Percentiles rank a stretch among this genome's conserved stretches.
Evolutionary conservation across 2,797 vertebrate species (phyloP).

Genomic region (Myoxocephalus aenaeus): DNA sequence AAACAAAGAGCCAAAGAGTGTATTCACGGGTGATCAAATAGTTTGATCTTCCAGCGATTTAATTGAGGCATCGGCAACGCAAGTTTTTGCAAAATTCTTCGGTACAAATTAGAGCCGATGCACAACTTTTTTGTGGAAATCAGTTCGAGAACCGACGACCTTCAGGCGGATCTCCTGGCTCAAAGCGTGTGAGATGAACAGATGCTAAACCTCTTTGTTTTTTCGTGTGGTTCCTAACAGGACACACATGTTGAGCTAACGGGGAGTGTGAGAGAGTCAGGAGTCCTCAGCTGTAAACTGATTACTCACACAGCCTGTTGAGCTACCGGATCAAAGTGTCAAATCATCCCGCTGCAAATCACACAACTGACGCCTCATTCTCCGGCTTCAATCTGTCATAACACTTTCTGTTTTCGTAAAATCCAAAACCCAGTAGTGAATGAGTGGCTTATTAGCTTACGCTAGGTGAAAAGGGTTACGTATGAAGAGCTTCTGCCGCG

Average conservation of each 20-base stretch:
- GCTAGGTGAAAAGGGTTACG: neutral
- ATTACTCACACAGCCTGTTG: slow-evolving; percentile 12
- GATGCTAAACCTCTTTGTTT: slow-evolving; percentile 11
- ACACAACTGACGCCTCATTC: neutral
- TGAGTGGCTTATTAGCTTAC: neutral
- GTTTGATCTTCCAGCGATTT: neutral
- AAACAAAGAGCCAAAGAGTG: too few species aligned
- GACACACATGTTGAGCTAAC: neutral
- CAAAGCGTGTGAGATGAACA: slow-evolving; percentile 1
- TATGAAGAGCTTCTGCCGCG: neutral
- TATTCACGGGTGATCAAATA: neutral
- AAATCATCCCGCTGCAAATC: slow-evolving; percentile 20
- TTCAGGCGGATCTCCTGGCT: neutral
- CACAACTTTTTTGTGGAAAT: neutral
- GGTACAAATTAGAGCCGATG: neutral
- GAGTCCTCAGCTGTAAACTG: neutral
- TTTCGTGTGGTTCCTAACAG: neutral
- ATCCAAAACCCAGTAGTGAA: neutral
- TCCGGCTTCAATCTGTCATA: slow-evolving; percentile 9
- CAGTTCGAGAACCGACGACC: neutral
- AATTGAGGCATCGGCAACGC: neutral
- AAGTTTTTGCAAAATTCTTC: too few species aligned
- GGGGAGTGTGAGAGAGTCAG: neutral
- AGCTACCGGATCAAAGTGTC: slow-evolving; percentile 38
- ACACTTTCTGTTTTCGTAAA: neutral